phyloP scores from a whole-genome alignment of 1,140 invertebrate genomes.

The Melanaphis sacchari region DNA sequence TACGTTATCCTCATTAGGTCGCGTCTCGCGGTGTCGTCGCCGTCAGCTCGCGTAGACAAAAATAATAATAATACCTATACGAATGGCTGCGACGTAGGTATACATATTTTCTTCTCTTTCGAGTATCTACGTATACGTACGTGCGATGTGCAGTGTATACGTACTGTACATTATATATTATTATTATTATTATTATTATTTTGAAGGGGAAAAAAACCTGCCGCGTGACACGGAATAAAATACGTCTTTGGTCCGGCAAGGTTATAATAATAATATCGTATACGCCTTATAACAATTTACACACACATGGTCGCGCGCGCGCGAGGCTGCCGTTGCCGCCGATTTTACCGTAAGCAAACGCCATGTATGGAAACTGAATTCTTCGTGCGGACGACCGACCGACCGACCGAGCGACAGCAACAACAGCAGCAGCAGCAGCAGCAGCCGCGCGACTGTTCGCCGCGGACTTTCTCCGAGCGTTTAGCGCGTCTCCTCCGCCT shows the following conservation, averaged over 20 bases:
- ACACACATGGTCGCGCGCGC: constrained; percentile 20
- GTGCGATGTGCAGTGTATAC: too few relatives aligned
- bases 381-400: neutral
- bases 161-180: too few relatives aligned
- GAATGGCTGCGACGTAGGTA: neutral
- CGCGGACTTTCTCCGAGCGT: too few relatives aligned
- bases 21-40: neutral
- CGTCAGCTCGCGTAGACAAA: neutral
- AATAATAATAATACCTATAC: neutral
- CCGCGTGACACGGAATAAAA: constrained; percentile 15
- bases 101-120: neutral
- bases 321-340: neutral
- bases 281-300: constrained; percentile 45
- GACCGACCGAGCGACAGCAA: neutral
- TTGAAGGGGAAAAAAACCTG: neutral
- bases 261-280: constrained; percentile 8
- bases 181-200: too few relatives aligned
- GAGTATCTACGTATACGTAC: too few relatives aligned
- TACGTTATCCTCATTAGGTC: neutral
- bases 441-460: neutral
- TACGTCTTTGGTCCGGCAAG: constrained; percentile 27
- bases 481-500: too few relatives aligned
- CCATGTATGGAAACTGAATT: constrained; percentile 57
- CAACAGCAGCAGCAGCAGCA: too few relatives aligned
- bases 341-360: constrained; percentile 56